Percentiles rank a stretch among this genome's conserved stretches.
phyloP scores from a whole-genome alignment of 2,888 invertebrate genomes.

The Blastobasis adustella region DNA sequence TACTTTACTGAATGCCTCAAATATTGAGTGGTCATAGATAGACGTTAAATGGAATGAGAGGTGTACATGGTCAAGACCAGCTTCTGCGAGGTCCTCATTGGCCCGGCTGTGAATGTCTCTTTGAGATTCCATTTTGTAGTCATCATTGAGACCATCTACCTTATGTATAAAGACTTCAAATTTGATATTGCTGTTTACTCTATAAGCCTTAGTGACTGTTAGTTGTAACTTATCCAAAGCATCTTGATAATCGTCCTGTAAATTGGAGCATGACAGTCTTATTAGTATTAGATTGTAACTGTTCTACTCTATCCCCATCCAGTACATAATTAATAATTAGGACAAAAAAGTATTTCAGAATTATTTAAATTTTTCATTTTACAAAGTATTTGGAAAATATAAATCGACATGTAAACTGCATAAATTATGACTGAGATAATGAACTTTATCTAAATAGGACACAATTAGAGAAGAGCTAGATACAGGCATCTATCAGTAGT shows the following conservation, averaged over 20 bases:
- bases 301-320: no score
- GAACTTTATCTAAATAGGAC: no score
- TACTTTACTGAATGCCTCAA: conserved; percentile 99
- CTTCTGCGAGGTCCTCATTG: conserved; percentile 94
- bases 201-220: conserved; percentile 95
- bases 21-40: conserved; percentile 99
- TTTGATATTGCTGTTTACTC: conserved; percentile 96
- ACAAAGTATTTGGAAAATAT: no score
- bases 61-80: conserved; percentile 90
- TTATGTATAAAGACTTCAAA: conserved; percentile 99
- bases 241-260: conserved; percentile 96
- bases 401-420: no score
- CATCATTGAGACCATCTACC: conserved; percentile 97
- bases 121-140: conserved; percentile 99
- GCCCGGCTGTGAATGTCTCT: conserved; percentile 98
- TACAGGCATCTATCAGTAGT: no score
- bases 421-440: no score
- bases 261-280: conserved; percentile 11
- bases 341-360: no score
- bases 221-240: conserved; percentile 93
- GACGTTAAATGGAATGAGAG: conserved; percentile 97
- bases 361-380: no score
- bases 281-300: conserved; percentile 5
- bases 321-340: no score
- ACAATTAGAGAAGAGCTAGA: no score